phyloP scores from a whole-genome alignment of 1,140 invertebrate genomes.

The Magallana gigas region DNA sequence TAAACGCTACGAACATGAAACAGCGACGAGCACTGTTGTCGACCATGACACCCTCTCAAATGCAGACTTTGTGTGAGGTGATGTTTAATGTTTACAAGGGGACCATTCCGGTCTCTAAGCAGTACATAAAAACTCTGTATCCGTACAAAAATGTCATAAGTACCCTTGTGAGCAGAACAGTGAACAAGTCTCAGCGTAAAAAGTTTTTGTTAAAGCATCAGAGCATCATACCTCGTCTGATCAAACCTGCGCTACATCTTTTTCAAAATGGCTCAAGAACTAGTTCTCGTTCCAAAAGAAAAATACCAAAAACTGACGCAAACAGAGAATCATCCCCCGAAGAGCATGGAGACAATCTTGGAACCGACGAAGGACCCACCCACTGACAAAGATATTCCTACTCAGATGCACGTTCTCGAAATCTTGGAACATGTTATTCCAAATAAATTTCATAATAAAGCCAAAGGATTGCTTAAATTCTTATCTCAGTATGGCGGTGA shows the following conservation, averaged over 20 bases:
- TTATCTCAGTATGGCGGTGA: neutral
- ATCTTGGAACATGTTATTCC: neutral
- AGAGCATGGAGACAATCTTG: neutral
- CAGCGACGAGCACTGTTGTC: too few species aligned
- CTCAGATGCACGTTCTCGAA: neutral
- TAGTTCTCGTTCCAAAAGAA: slow-evolving; percentile 3
- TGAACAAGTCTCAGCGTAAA: neutral
- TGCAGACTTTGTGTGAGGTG: too few species aligned
- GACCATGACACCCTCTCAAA: too few species aligned
- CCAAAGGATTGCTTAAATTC: neutral
- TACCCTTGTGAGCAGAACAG: neutral
- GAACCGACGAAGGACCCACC: neutral
- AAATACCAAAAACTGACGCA: slow-evolving; percentile 29
- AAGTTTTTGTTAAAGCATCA: neutral
- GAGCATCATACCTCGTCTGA: neutral
- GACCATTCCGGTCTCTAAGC: neutral
- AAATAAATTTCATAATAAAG: slow-evolving; percentile 22
- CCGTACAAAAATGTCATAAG: slow-evolving; percentile 21
- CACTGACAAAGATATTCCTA: neutral
- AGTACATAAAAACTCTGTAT: slow-evolving; percentile 25
- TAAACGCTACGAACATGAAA: too few species aligned
- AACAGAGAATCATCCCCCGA: neutral
- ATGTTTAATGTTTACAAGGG: slow-evolving; percentile 49
- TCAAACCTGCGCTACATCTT: slow-evolving; percentile 20
- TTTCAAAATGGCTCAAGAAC: slow-evolving; percentile 34